Evolutionary conservation across 2,888 invertebrate genomes (phyloP).

Genomic region (Onchidella celtica): DNA sequence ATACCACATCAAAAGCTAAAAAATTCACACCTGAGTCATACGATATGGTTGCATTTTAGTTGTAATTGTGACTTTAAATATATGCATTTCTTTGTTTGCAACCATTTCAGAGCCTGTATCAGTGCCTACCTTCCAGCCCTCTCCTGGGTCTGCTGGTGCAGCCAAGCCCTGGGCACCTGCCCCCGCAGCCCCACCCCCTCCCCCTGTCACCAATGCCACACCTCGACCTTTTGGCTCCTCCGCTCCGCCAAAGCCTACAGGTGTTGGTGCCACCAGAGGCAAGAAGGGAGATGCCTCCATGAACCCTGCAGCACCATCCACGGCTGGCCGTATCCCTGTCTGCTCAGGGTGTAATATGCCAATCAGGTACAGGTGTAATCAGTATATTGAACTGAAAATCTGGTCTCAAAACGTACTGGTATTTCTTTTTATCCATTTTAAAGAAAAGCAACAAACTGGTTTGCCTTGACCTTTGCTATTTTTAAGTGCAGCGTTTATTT

Average conservation of each 20-base stretch:
- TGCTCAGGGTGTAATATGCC: slow-evolving; percentile 72
- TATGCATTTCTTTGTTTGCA: neutral
- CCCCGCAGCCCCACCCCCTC: slow-evolving; percentile 56
- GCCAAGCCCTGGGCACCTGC: slow-evolving; percentile 66
- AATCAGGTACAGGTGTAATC: slow-evolving; percentile 64
- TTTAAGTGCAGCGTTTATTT: too few species aligned
- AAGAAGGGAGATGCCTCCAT: slow-evolving; percentile 72
- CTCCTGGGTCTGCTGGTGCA: slow-evolving; percentile 58
- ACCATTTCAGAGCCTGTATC: slow-evolving; percentile 34
- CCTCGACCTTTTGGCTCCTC: slow-evolving; percentile 56
- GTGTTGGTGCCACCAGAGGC: slow-evolving; percentile 70
- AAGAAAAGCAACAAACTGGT: too few species aligned
- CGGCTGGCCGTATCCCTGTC: slow-evolving; percentile 56
- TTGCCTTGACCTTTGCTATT: too few species aligned
- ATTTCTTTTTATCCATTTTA: too few species aligned
- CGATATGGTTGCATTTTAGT: neutral
- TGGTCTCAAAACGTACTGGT: too few species aligned
- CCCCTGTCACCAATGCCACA: slow-evolving; percentile 57
- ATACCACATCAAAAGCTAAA: too few species aligned
- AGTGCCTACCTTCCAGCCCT: neutral
- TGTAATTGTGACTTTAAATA: neutral
- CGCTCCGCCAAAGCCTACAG: slow-evolving; percentile 66
- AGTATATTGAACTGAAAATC: too few species aligned
- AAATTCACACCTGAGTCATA: too few species aligned
- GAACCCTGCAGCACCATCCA: slow-evolving; percentile 60